Percentiles rank a stretch among this genome's conserved stretches.
Evolutionary conservation across 2,113 vertebrate genomes (phyloP).

Genomic region (Rattus rattus): DNA sequence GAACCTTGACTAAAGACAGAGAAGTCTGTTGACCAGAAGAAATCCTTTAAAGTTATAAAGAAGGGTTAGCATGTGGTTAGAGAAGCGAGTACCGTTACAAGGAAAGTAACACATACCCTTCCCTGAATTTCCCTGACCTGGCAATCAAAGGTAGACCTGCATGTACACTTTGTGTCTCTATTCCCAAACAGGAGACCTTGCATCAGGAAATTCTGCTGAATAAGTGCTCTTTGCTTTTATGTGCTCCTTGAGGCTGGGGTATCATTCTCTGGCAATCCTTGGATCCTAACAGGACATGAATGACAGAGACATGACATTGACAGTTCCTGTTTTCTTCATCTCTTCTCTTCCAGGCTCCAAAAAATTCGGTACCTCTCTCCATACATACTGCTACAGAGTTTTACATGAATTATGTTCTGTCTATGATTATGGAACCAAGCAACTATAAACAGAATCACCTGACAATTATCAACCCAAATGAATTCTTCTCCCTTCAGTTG

Average conservation of each 20-base stretch:
- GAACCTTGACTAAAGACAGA: not conserved
- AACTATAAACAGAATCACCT: not conserved
- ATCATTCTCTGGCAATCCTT: too few species aligned
- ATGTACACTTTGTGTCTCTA: too few species aligned
- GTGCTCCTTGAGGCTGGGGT: too few species aligned
- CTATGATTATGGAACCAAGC: not conserved
- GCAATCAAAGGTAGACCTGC: too few species aligned
- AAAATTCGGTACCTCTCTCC: not conserved
- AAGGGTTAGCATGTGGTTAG: not conserved
- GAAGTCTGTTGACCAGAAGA: not conserved
- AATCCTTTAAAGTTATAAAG: not conserved
- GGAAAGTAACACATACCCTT: not conserved
- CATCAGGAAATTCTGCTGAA: too few species aligned
- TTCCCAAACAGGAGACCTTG: too few species aligned
- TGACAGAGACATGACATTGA: fast-evolving
- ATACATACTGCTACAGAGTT: not conserved
- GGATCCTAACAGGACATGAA: too few species aligned
- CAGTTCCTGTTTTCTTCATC: not conserved
- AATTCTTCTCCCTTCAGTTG: not conserved
- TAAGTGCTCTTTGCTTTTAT: too few species aligned
- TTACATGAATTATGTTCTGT: too few species aligned
- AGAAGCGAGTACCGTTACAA: not conserved
- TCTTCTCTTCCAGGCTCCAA: too few species aligned
- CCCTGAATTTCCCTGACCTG: too few species aligned
- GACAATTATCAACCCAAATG: not conserved